Base-by-base conservation (phyloP, 2,888 invertebrate species). In the Pyrgus malvae region DNA sequence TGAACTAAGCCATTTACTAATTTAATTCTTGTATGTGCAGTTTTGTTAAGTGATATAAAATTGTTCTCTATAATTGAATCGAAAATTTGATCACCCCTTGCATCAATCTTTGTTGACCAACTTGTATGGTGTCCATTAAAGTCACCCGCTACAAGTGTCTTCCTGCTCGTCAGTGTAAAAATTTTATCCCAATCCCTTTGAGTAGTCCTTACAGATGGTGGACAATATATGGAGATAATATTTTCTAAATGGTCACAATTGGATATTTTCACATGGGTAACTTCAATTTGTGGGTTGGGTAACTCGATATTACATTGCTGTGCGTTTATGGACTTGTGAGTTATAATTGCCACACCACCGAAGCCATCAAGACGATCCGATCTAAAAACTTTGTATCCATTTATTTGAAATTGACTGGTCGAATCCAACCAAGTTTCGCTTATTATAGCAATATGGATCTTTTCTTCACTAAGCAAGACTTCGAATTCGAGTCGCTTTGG, bases 41-140 rank as follows among this genome's bases (percentile, higher is more conserved):
- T 55, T 37, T 60, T 38, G 44, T 65, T 63, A 4, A 63, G 6
- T 0, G 48, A 19, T 0, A 62, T 23, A 14, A 55, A 50, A 3
- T 33, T 17, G 21, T 48, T 27, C 0, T 63, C 61, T 1, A 48
- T 3, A 1, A 56, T 5, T 0, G 62, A 16, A 4, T 66, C 59
- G 31, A 35, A 60, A 3, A 67, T 46, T 14, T 59, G 55, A 0
- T 0, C 27, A 5, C 67, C 67, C 37, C 66, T 55, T 0, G 3
- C 0, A 37, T 64, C 61, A 14, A 33, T 56, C 37, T 58, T 65
- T 17, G 14, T 27, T 0, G 65, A 67, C 67, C 66, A 66, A 44
- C 33, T 61, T 2, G 45, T 8, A 11, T 65, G 65, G 16, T 66
- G 67, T 0, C 50, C 64, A 35, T 68, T 66, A 11, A 63, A 38